These are phyloP conservation scores for Drosophila ambigua DNA, from an alignment of 1,140 invertebrate species.

Conservation along the genomic window DNA sequence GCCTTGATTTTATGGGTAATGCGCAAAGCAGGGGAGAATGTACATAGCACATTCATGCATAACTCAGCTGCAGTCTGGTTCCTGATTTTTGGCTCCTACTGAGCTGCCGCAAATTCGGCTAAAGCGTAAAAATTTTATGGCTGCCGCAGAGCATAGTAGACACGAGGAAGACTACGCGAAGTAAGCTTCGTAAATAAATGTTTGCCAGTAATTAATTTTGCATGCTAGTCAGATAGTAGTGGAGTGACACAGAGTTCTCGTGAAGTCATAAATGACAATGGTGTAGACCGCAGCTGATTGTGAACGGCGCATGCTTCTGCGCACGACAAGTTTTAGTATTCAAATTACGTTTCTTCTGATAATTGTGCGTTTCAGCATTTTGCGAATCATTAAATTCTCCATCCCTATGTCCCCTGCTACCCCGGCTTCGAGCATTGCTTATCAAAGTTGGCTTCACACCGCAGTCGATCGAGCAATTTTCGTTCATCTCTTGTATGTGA, in stretches of 20 bases:
- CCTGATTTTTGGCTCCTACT: constrained; percentile 1
- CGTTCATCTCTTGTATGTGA: constrained; percentile 44
- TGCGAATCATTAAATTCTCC: background rate
- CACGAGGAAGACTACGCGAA: constrained; percentile 1
- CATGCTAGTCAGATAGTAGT: constrained; percentile 64
- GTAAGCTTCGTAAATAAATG: constrained; percentile 69
- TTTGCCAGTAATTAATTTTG: constrained; percentile 76
- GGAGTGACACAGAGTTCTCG: constrained; percentile 11
- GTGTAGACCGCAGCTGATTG: constrained; percentile 55
- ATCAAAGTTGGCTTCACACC: constrained; percentile 38
- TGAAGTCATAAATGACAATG: constrained; percentile 47
- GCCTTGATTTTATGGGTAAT: constrained; percentile 63
- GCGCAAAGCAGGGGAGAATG: constrained; percentile 49
- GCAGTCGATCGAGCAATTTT: constrained; percentile 61
- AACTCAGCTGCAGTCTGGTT: constrained; percentile 63
- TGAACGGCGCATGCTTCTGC: constrained; percentile 63
- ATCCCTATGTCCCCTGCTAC: constrained; percentile 9
- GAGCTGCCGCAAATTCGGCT: constrained; percentile 65
- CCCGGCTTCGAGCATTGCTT: background rate
- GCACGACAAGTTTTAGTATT: constrained; percentile 53
- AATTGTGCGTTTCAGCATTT: constrained; percentile 10
- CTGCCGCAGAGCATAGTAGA: constrained; percentile 53
- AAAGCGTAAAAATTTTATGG: constrained; percentile 79
- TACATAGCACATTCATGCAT: background rate
- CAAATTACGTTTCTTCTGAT: constrained; percentile 50